Evolutionary conservation across 53 echinoderm and acorn worm genomes (phyloP), one percentile per base, ranked within the genome.

Genomic region (Henricia sp.): DNA sequence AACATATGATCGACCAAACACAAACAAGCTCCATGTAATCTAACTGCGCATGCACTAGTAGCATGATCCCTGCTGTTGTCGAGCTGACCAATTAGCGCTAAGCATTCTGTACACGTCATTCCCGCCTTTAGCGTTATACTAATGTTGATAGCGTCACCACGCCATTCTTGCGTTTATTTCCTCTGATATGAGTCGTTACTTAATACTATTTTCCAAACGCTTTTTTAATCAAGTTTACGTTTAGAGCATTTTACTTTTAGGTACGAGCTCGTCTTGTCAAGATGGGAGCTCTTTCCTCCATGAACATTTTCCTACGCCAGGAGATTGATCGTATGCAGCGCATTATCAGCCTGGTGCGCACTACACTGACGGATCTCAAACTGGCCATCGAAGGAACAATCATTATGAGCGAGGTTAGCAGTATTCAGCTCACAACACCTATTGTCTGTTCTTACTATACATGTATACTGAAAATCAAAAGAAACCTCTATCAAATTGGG

Each of bases 301-400:
- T 96, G 97, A 96, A 96, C 51, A 96, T 96, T 88, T 96, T 96
- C 92, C 77, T 96, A 38, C 88, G 94, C 51, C 97, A 96, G 55
- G 97, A 96, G 90, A 90, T 96, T 34, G 97, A 96, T 76, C 90
- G 97, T 41, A 96, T 96, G 97, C 97, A 96, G 92, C 82, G 97
- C 17, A 92, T 96, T 27, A 96, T 96, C 60, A 92, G 92, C 39
- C 86, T 96, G 16, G 97, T 96, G 10, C 82, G 97, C 13, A 83
- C 82, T 44, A 96, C 97, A 19, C 88, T 96, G 67, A 90, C 94
- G 50, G 97, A 96, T 53, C 88, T 96, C 57, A 90, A 88, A 52
- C 83, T 96, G 32, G 97, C 97, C 68, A 96, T 96, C 74, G 97
- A 96, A 35, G 97, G 97, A 52, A 96, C 97, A 42, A 96, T 96